Conservation (phyloP, 2,888 invertebrate species). For the Euzophera pinguis region DNA sequence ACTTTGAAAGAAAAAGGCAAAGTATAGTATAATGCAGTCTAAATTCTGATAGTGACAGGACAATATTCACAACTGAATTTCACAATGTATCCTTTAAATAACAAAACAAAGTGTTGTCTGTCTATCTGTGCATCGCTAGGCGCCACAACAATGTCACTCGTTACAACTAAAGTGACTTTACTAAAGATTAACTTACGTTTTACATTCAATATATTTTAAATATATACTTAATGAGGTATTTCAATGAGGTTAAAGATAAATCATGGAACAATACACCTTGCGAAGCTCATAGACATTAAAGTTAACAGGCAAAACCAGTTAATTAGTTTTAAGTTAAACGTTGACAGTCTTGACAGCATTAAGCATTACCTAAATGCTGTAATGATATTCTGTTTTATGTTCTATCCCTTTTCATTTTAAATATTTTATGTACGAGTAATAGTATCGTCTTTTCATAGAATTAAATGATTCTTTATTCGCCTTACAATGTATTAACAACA, state of each 20-base stretch:
- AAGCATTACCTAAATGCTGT: too few species aligned
- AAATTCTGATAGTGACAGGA: neutral
- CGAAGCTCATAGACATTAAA: neutral
- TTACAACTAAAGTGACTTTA: neutral
- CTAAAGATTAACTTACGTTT: neutral
- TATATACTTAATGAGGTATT: neutral
- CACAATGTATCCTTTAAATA: neutral
- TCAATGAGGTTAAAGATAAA: neutral
- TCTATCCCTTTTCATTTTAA: too few species aligned
- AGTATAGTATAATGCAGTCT: too few species aligned
- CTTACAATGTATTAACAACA: too few species aligned
- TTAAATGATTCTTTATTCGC: too few species aligned
- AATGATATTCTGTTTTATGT: too few species aligned
- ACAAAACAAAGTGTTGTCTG: neutral
- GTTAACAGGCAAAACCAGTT: neutral
- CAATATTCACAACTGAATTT: neutral
- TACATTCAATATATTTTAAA: slow-evolving; percentile 1
- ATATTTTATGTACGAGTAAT: too few species aligned
- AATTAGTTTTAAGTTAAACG: too few species aligned
- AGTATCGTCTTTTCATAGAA: too few species aligned
- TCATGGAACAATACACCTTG: neutral
- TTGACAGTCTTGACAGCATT: too few species aligned
- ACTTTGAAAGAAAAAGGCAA: too few species aligned
- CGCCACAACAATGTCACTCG: slow-evolving; percentile 1
- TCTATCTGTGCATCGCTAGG: neutral